Percentiles rank a stretch among this genome's conserved stretches.
Conservation (phyloP, 92 coral and sea anemone species). For the Epizoanthus fatuus region DNA sequence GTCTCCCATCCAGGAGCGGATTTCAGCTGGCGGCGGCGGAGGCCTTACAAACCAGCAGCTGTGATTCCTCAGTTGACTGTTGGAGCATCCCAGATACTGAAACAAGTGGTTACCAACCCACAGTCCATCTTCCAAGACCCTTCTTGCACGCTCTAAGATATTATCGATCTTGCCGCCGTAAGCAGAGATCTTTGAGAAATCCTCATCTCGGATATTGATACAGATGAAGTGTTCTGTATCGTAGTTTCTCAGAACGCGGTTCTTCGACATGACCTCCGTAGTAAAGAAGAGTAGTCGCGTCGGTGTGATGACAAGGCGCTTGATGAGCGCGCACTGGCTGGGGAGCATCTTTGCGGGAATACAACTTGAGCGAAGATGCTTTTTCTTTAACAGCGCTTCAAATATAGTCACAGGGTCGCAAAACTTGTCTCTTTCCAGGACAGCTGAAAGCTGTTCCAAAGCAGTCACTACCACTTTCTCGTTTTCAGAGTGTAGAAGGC, state of each 20-base stretch:
- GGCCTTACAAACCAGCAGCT: constrained; percentile 97
- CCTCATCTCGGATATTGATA: constrained; percentile 92
- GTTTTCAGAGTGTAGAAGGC: constrained; percentile 55
- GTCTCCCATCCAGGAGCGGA: constrained; percentile 99
- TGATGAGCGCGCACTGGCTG: constrained; percentile 88
- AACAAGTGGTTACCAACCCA: constrained; percentile 72
- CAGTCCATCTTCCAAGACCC: constrained; percentile 74
- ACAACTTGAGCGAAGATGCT: constrained; percentile 53
- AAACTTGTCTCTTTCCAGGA: constrained; percentile 70
- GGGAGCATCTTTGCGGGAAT: constrained; percentile 74
- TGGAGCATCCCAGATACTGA: constrained; percentile 92
- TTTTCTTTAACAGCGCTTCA: constrained; percentile 62
- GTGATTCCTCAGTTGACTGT: constrained; percentile 96
- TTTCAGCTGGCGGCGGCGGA: constrained; percentile 73
- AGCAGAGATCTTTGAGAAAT: constrained; percentile 89
- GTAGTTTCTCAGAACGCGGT: constrained; percentile 93
- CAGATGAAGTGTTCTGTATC: constrained; percentile 81
- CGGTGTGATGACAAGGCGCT: constrained; percentile 94
- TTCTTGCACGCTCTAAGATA: constrained; percentile 69
- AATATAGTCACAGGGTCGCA: constrained; percentile 85
- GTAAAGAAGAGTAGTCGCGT: constrained; percentile 87
- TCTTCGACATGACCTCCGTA: constrained; percentile 95
- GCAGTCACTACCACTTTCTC: constrained; percentile 66
- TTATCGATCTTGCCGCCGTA: constrained; percentile 68
- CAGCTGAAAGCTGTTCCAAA: constrained; percentile 68